Conservation (phyloP, 2,797 vertebrate genomes). For the Pseudochromis fuscus region DNA sequence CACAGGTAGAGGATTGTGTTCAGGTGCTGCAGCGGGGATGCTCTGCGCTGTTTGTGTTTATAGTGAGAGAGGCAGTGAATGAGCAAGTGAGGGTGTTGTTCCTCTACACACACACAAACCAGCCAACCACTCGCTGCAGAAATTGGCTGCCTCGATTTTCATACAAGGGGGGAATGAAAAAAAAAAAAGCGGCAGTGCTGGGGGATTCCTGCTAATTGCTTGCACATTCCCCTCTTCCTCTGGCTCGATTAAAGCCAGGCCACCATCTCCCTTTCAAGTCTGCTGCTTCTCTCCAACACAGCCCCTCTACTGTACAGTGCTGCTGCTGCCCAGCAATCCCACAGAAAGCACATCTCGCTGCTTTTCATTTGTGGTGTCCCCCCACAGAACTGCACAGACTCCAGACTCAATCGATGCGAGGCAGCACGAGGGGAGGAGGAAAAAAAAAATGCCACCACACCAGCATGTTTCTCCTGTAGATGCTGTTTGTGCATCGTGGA, state of each 20-base stretch:
- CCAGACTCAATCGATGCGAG: conserved; percentile 32
- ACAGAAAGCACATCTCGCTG: conserved; percentile 50
- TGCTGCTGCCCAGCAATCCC: conserved; percentile 39
- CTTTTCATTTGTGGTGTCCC: conserved; percentile 53
- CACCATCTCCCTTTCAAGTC: conserved; percentile 72
- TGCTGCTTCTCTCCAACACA: conserved; percentile 36
- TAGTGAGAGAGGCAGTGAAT: conserved; percentile 23
- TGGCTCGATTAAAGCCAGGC: conserved; percentile 78
- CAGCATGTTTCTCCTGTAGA: conserved; percentile 11
- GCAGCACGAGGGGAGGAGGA: conserved; percentile 49
- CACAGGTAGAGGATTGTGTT: conserved; percentile 48
- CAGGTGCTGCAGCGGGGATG: conserved; percentile 56
- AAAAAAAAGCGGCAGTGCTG: conserved; percentile 23
- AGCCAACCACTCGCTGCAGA: conserved; percentile 50
- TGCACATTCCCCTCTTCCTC: conserved; percentile 78
- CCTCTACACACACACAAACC: conserved; percentile 41
- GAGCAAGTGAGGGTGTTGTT: conserved; percentile 40
- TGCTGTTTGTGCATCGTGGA: background rate
- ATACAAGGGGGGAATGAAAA: conserved; percentile 12
- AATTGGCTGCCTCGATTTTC: conserved; percentile 72
- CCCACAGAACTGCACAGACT: conserved; percentile 30
- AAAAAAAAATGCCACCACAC: too few relatives aligned
- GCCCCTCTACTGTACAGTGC: conserved; percentile 57
- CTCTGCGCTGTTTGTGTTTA: conserved; percentile 24
- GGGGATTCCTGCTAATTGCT: conserved; percentile 84